Evolutionary conservation across 2,797 vertebrate species (phyloP).

Genomic region (Sitta carolinensis): DNA sequence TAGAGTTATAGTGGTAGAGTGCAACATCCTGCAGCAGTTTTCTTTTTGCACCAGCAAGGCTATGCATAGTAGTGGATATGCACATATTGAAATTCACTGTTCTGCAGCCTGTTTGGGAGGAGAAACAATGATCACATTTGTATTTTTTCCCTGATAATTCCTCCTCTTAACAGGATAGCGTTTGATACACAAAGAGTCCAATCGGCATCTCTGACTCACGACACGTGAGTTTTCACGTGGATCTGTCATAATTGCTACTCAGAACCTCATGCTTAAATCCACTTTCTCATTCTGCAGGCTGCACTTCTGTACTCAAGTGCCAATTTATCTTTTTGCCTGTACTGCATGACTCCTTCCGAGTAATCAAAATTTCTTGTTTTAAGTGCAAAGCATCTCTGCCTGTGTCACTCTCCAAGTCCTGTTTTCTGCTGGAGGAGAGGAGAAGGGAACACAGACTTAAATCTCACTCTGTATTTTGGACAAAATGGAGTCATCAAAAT

Average conservation of each 20-base stretch:
- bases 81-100: background rate
- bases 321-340: background rate
- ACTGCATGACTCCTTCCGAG: background rate
- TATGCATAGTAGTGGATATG: background rate
- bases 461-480: background rate
- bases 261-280: background rate
- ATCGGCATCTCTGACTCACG: background rate
- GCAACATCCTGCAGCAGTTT: background rate
- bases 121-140: background rate
- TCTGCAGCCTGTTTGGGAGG: background rate
- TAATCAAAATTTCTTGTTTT: background rate
- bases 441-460: background rate
- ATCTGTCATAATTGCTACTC: background rate
- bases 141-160: background rate
- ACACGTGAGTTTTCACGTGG: background rate
- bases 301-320: background rate
- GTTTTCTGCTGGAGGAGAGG: background rate
- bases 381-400: background rate
- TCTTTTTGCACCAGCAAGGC: background rate
- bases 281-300: background rate
- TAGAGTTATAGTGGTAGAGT: background rate
- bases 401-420: background rate
- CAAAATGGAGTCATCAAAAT: background rate
- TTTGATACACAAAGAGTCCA: background rate
- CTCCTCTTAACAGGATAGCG: background rate